phyloP scores from a whole-genome alignment of 2,888 invertebrate species.

The Campoplex capitator region DNA sequence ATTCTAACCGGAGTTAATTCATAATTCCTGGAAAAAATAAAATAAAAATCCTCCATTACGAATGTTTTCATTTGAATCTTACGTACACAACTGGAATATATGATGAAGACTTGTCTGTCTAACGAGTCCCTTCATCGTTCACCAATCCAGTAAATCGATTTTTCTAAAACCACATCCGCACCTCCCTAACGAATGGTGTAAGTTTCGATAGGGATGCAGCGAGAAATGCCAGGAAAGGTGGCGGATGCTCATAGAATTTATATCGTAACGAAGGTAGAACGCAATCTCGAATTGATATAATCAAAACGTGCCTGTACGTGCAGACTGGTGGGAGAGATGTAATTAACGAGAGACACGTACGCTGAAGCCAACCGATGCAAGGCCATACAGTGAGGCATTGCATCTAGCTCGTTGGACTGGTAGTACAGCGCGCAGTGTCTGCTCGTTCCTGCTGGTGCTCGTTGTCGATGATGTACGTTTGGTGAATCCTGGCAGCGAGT shows the following conservation, averaged over 20 bases:
- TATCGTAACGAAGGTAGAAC: conserved; percentile 1
- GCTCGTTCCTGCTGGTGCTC: conserved; percentile 48
- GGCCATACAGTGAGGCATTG: conserved; percentile 54
- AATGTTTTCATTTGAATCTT: background rate
- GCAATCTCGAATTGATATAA: conserved; percentile 44
- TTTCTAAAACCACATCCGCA: background rate
- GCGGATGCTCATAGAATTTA: background rate
- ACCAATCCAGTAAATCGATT: background rate
- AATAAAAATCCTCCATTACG: background rate
- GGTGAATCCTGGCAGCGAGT: conserved; percentile 51
- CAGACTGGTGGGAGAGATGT: conserved; percentile 62
- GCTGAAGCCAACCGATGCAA: conserved; percentile 55
- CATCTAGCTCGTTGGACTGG: conserved; percentile 34
- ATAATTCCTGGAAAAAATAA: background rate
- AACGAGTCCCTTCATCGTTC: background rate
- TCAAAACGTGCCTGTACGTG: conserved; percentile 56
- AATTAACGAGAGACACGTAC: conserved; percentile 67
- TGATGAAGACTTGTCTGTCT: too few relatives aligned
- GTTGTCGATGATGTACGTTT: conserved; percentile 64
- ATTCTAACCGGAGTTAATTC: background rate
- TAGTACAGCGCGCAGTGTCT: conserved; percentile 36
- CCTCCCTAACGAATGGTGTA: background rate
- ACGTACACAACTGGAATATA: background rate
- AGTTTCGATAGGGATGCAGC: background rate
- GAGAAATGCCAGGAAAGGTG: background rate